phyloP scores from a whole-genome alignment of 2,113 vertebrate genomes.

The Pachycephala philippinensis region DNA sequence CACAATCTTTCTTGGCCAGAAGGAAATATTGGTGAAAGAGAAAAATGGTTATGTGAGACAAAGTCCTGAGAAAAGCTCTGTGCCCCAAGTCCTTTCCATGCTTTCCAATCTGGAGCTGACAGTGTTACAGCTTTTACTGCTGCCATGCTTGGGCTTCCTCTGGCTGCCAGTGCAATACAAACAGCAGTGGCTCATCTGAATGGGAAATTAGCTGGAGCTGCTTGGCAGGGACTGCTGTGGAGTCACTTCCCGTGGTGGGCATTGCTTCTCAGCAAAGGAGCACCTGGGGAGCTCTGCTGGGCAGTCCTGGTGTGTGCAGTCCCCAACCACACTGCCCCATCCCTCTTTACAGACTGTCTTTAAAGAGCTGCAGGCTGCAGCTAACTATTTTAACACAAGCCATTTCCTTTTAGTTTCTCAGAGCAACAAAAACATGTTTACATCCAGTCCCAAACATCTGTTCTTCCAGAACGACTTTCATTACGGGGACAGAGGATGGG shows the following conservation, averaged over 20 bases:
- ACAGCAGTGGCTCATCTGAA: neutral
- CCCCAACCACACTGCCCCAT: neutral
- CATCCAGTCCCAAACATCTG: neutral
- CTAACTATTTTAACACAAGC: neutral
- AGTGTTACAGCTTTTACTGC: neutral
- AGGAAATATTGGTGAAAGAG: neutral
- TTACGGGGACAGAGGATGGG: neutral
- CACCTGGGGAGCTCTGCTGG: neutral
- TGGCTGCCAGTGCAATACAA: neutral
- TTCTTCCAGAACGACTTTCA: neutral
- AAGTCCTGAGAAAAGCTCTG: neutral
- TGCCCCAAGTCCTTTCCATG: neutral
- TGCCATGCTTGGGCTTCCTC: neutral
- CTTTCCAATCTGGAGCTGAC: neutral
- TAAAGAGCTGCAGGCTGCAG: neutral
- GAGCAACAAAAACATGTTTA: neutral
- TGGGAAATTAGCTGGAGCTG: neutral
- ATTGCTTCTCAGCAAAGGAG: neutral
- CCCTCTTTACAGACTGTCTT: neutral
- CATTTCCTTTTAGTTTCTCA: neutral
- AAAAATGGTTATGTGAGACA: neutral
- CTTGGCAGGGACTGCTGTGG: neutral
- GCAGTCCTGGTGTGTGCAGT: neutral
- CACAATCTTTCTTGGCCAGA: neutral
- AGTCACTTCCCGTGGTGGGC: neutral